phyloP scores from a whole-genome alignment of 1,140 invertebrate genomes.

The Leptestheria dahalacensis region DNA sequence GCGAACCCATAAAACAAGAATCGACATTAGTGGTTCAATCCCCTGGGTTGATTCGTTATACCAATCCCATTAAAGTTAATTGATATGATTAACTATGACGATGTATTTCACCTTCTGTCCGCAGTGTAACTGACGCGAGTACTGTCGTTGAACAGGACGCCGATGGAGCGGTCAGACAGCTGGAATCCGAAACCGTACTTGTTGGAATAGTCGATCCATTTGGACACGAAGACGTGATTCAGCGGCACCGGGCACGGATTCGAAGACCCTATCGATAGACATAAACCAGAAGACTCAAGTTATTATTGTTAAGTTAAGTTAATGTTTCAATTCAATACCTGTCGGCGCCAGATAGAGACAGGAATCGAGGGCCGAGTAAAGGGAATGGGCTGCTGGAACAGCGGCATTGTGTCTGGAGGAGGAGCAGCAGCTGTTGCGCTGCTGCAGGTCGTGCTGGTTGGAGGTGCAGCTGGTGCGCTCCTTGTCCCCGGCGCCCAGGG shows the following conservation, averaged over 20 bases:
- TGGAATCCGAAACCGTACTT: conserved; percentile 98
- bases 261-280: conserved; percentile 6
- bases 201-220: conserved; percentile 98
- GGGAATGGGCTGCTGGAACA: neutral
- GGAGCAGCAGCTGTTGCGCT: neutral
- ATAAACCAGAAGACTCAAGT: neutral
- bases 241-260: conserved; percentile 19
- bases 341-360: conserved; percentile 12
- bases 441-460: neutral
- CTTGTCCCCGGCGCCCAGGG: conserved; percentile 27
- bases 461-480: neutral
- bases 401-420: neutral
- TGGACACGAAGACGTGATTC: conserved; percentile 49
- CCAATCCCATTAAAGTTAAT: neutral
- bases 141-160: conserved; percentile 90
- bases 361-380: conserved; percentile 14
- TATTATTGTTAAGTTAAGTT: too few species aligned
- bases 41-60: too few species aligned
- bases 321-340: conserved; percentile 8
- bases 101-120: conserved; percentile 56
- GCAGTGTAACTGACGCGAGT: conserved; percentile 75
- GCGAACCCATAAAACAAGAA: conserved; percentile 8
- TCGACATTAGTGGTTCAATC: too few species aligned
- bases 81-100: too few species aligned
- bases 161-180: conserved; percentile 84